Conservation (phyloP, 2,797 vertebrate species). For the Esox lucius region DNA sequence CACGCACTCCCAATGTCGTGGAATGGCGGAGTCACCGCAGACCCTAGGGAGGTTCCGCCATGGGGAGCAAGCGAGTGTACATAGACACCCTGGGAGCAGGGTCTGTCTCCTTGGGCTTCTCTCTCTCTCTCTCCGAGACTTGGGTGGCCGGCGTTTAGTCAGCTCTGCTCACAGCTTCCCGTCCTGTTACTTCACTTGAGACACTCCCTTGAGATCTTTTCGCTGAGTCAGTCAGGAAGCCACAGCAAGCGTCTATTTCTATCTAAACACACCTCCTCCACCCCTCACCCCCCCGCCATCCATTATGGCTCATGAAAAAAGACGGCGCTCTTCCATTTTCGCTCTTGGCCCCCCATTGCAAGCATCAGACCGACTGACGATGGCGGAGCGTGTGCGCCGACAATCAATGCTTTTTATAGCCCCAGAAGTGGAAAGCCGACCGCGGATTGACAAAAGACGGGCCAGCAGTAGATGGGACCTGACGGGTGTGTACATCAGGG, state of each 20-base stretch:
- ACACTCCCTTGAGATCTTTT: slow-evolving; percentile 14
- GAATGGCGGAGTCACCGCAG: not conserved
- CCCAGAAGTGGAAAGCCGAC: not conserved
- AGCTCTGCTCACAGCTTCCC: not conserved
- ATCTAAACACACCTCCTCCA: not conserved
- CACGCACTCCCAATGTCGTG: not conserved
- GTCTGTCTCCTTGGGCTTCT: not conserved
- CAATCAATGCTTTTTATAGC: slow-evolving; percentile 4
- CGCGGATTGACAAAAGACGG: not conserved
- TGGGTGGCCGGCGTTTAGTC: not conserved
- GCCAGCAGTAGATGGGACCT: not conserved
- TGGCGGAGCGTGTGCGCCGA: too few relatives aligned
- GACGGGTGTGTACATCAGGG: not conserved
- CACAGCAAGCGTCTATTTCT: slow-evolving; percentile 3
- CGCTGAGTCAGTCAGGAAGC: slow-evolving; percentile 19
- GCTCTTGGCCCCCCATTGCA: not conserved
- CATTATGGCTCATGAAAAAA: slow-evolving; percentile 2
- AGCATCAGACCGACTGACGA: not conserved
- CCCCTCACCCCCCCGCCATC: not conserved
- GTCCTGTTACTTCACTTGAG: slow-evolving; percentile 8
- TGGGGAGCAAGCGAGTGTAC: not conserved
- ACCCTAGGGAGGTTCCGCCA: not conserved
- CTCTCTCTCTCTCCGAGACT: not conserved
- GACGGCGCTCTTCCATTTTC: not conserved
- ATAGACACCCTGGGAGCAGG: not conserved